Percentiles rank a stretch among this genome's conserved stretches.
Conservation (phyloP, 2,113 vertebrate genomes). For the Chinchilla lanigera region DNA sequence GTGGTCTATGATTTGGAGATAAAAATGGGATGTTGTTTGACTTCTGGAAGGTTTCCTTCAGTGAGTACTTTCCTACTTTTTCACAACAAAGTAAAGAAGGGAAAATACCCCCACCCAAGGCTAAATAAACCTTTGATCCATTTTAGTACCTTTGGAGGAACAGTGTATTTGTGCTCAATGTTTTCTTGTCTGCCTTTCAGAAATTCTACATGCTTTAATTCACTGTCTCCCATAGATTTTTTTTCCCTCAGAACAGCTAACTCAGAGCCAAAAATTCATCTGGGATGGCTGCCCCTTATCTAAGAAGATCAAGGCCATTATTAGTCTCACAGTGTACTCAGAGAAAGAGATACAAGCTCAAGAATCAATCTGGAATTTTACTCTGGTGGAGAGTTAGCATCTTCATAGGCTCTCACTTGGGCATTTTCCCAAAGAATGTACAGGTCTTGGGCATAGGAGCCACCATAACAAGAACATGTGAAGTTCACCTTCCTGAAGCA, state of each 20-base stretch:
- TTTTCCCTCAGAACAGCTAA: constrained; percentile 20
- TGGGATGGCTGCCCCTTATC: background rate
- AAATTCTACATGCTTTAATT: background rate
- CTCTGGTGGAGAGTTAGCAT: background rate
- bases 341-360: constrained; percentile 41
- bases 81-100: background rate
- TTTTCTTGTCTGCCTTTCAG: constrained; percentile 24
- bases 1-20: constrained; percentile 4
- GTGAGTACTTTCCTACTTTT: constrained; percentile 20
- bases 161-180: background rate
- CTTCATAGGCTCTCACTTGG: background rate
- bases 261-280: background rate
- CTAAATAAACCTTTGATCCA: background rate
- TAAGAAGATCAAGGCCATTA: constrained; percentile 12
- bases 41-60: constrained; percentile 46
- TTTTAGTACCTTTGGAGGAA: background rate
- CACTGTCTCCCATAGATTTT: background rate
- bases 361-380: background rate
- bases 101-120: background rate
- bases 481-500: background rate
- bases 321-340: background rate
- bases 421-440: background rate
- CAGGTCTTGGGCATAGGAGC: background rate
- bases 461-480: background rate
- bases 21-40: constrained; percentile 19